These are phyloP conservation scores for Lochmaea crataegi DNA, from an alignment of 2,888 invertebrate genomes.

Conservation along the genomic window DNA sequence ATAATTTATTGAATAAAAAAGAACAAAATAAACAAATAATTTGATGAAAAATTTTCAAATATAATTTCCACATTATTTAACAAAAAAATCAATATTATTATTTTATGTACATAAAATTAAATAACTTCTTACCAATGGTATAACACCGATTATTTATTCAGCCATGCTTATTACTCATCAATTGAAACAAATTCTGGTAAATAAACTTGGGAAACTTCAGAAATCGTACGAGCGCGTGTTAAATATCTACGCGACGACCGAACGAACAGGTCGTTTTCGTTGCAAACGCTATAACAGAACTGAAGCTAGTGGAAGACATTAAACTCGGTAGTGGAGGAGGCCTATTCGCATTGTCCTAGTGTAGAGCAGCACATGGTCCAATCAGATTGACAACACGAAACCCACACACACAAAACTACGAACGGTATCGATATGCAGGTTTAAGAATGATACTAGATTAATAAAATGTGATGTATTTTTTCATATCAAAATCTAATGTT, in stretches of 20 bases:
- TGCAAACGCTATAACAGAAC: constrained; percentile 36
- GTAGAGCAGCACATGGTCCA: constrained; percentile 22
- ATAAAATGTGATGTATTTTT: too few species aligned
- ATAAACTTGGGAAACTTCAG: neutral
- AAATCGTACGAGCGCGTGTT: constrained; percentile 30
- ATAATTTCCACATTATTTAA: neutral
- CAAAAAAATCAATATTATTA: neutral
- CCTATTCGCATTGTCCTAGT: constrained; percentile 25
- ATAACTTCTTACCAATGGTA: neutral
- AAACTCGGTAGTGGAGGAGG: constrained; percentile 30
- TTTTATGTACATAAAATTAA: neutral
- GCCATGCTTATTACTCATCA: neutral
- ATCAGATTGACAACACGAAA: constrained; percentile 23
- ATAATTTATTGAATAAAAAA: too few species aligned
- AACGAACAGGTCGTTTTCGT: constrained; percentile 20
- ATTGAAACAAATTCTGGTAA: neutral
- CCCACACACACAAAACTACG: neutral
- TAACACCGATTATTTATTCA: neutral
- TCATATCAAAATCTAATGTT: too few species aligned
- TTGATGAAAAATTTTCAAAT: too few species aligned
- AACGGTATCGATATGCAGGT: neutral
- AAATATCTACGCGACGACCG: constrained; percentile 15
- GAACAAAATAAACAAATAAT: too few species aligned
- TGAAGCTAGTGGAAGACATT: constrained; percentile 39
- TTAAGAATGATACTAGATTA: neutral